phyloP scores from a whole-genome alignment of 1,140 invertebrate genomes.

The Zaprionus inermis region DNA sequence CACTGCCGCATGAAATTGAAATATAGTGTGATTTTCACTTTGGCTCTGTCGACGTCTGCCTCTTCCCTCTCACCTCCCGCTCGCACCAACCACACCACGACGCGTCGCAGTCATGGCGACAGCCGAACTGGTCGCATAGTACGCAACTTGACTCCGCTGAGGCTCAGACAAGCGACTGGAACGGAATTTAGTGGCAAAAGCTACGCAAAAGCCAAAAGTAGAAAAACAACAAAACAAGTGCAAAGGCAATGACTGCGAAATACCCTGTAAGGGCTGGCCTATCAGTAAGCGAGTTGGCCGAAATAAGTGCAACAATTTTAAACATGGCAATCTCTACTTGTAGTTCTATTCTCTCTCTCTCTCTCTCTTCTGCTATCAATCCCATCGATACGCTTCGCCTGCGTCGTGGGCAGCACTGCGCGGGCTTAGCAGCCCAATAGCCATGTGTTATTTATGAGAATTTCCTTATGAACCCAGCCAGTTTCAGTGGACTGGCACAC shows the following conservation, averaged over 20 bases:
- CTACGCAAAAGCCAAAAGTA: constrained; percentile 45
- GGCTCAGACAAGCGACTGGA: constrained; percentile 30
- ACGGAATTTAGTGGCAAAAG: constrained; percentile 71
- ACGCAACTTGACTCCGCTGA: not conserved
- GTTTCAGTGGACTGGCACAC: constrained; percentile 31
- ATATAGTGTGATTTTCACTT: constrained; percentile 83
- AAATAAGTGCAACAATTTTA: not conserved
- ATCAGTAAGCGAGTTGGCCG: not conserved
- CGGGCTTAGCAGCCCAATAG: constrained; percentile 57
- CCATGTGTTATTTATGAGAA: constrained; percentile 73
- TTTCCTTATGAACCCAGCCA: constrained; percentile 64
- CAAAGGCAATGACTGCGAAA: not conserved
- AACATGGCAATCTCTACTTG: not conserved
- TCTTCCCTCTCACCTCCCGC: not conserved
- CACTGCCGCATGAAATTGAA: constrained; percentile 80
- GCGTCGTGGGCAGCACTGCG: not conserved
- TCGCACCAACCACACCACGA: not conserved
- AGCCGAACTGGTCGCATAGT: not conserved
- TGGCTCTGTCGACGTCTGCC: constrained; percentile 42
- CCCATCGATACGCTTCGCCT: constrained; percentile 2
- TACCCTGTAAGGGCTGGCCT: constrained; percentile 34
- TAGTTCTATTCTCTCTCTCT: no score
- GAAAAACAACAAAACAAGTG: constrained; percentile 30
- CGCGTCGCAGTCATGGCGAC: not conserved
- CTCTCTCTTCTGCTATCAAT: not conserved